A percentile compares a stretch with the other conserved stretches of the same genome.
Conservation (phyloP, 2,797 vertebrate genomes). For the Caiman crocodilus region DNA sequence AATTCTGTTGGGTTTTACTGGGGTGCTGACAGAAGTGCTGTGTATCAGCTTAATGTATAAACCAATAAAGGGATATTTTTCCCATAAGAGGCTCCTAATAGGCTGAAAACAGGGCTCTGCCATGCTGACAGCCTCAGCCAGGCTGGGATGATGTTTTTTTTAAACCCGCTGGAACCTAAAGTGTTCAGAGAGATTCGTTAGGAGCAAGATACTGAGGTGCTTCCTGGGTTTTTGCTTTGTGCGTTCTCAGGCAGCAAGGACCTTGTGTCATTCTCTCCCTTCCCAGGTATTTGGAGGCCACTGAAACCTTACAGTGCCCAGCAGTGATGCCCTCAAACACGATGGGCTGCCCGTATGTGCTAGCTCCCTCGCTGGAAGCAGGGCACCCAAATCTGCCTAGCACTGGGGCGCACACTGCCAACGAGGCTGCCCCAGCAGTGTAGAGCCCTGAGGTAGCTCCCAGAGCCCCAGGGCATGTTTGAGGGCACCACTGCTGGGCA, state of each 20-base stretch:
- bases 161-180: not conserved
- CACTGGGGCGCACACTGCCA: too few species aligned
- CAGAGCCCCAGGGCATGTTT: too few species aligned
- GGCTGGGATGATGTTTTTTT: not conserved
- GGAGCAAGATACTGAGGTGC: not conserved
- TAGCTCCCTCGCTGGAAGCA: too few species aligned
- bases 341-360: too few species aligned
- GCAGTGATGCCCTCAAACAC: too few species aligned
- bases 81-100: not conserved
- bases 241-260: not conserved
- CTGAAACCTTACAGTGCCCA: too few species aligned
- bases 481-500: too few species aligned
- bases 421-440: too few species aligned
- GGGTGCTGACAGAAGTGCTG: not conserved
- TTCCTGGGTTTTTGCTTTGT: not conserved
- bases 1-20: not conserved
- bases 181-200: accelerated
- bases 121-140: not conserved
- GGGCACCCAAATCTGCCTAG: too few species aligned
- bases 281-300: not conserved
- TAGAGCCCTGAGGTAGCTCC: too few species aligned
- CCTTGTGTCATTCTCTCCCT: not conserved
- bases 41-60: not conserved
- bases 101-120: not conserved
- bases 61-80: not conserved